Evolutionary conservation across 1,140 invertebrate species (phyloP), one percentile per base, ranked within the genome.

Genomic region (Apis dorsata): DNA sequence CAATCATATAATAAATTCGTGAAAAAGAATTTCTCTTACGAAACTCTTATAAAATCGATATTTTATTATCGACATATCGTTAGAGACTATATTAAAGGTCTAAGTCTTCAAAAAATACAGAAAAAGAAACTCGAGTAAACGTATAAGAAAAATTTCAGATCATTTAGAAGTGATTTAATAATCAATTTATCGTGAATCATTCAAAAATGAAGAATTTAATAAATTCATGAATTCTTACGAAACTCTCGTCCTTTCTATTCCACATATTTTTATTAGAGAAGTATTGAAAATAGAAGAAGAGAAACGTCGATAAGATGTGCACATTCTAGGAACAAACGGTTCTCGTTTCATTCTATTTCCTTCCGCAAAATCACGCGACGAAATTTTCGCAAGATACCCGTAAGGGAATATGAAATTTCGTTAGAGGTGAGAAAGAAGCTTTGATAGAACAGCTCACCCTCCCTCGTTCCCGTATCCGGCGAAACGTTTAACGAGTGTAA

Each of bases 401-500:
- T 7, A 17, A 13, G 15, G 57, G 4, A 73, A 44, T 55, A 73
- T 55, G 69, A 62, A 73, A 62, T 73, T 63, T 60, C 24, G 11
- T 21, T 13, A 8, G 17, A 7, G 21, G 19, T n/a, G 66, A 5
- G 12, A 19, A 53, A 2, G 44, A 8, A 2, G 7, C 53, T 63
- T 24, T 62, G 78, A 79, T 72, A 53, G 70, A 72, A 79, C 21
- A 51, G 44, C 21, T 44, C 34, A 0, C 34, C 34, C 34, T 4
- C 5, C 34, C 15, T 10, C 21, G 49, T 1, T 10, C 12, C n/a
- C 28, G 21, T 49, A 15, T 1, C 3, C 8, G 2, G n/a, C 71
- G 34, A 59, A 51, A 51, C 63, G 65, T 73, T 81, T 74, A 73
- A 70, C 51, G 2, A 59, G 59, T 34, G 51, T 34, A n/a, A 68